Evolutionary conservation across 2,888 invertebrate species (phyloP).

Genomic region (Pteria penguin): DNA sequence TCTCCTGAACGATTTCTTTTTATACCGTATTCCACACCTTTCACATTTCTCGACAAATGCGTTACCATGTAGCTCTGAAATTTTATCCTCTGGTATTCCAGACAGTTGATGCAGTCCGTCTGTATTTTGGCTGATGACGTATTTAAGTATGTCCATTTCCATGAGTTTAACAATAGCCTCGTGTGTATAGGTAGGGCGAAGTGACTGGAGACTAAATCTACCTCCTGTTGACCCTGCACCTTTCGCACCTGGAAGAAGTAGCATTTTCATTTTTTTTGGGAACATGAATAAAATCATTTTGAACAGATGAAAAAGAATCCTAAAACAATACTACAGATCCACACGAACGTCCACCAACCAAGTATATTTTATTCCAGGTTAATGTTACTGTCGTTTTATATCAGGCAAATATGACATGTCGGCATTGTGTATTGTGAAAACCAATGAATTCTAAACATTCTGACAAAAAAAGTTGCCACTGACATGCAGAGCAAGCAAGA

Average conservation of each 20-base stretch:
- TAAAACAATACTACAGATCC: too few relatives aligned
- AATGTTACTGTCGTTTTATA: too few relatives aligned
- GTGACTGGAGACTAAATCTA: background rate
- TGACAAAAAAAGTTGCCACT: too few relatives aligned
- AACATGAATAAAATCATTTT: too few relatives aligned
- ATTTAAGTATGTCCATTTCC: slow-evolving; percentile 66
- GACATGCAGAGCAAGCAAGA: too few relatives aligned
- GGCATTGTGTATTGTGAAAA: too few relatives aligned
- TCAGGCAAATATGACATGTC: too few relatives aligned
- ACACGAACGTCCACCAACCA: too few relatives aligned
- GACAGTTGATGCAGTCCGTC: slow-evolving; percentile 73
- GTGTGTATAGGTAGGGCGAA: slow-evolving; percentile 71
- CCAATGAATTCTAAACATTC: too few relatives aligned
- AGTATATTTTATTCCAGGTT: too few relatives aligned
- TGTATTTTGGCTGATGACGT: slow-evolving; percentile 72
- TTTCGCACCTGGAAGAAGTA: background rate
- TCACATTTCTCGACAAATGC: slow-evolving; percentile 70
- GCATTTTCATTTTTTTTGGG: too few relatives aligned
- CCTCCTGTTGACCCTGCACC: background rate
- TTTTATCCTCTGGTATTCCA: slow-evolving; percentile 61
- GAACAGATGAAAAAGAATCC: too few relatives aligned
- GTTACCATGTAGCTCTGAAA: slow-evolving; percentile 75
- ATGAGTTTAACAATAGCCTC: slow-evolving; percentile 68
- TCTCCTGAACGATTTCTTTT: slow-evolving; percentile 30
- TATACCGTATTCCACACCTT: slow-evolving; percentile 62